Conservation (phyloP, 2,888 invertebrate genomes). For the Ophraella communa region DNA sequence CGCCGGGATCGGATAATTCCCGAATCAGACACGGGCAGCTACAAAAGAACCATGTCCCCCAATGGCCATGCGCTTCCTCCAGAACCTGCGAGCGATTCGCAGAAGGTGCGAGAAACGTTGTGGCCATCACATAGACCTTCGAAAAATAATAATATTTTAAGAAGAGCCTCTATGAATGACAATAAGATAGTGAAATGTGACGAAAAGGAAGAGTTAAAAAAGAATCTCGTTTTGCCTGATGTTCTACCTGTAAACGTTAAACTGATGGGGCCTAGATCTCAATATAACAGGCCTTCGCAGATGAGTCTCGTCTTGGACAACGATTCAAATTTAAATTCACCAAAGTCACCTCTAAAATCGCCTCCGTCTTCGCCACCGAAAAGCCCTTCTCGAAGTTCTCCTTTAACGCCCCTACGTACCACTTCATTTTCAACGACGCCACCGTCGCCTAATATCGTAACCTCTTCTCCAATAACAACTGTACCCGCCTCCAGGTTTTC, state of each 20-base stretch:
- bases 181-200: slow-evolving; percentile 49
- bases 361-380: slow-evolving; percentile 52
- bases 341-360: slow-evolving; percentile 53
- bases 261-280: slow-evolving; percentile 53
- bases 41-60: slow-evolving; percentile 76
- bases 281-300: slow-evolving; percentile 51
- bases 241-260: slow-evolving; percentile 66
- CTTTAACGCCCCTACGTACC: slow-evolving; percentile 52
- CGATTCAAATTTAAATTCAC: slow-evolving; percentile 42
- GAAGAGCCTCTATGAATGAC: slow-evolving; percentile 56
- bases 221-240: slow-evolving; percentile 61
- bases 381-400: slow-evolving; percentile 51
- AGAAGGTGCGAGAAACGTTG: slow-evolving; percentile 50
- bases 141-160: slow-evolving; percentile 51
- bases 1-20: slow-evolving; percentile 70
- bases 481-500: slow-evolving; percentile 36
- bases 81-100: slow-evolving; percentile 47
- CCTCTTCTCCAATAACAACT: slow-evolving; percentile 32
- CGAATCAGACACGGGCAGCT: slow-evolving; percentile 76
- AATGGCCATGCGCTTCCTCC: slow-evolving; percentile 59
- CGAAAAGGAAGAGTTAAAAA: slow-evolving; percentile 51
- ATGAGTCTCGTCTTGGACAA: slow-evolving; percentile 47
- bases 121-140: slow-evolving; percentile 51
- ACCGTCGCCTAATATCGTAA: slow-evolving; percentile 37
- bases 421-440: slow-evolving; percentile 46